These are phyloP conservation scores for Drosophila buzzatii DNA, from an alignment of 2,888 invertebrate species.

Conservation along the genomic window DNA sequence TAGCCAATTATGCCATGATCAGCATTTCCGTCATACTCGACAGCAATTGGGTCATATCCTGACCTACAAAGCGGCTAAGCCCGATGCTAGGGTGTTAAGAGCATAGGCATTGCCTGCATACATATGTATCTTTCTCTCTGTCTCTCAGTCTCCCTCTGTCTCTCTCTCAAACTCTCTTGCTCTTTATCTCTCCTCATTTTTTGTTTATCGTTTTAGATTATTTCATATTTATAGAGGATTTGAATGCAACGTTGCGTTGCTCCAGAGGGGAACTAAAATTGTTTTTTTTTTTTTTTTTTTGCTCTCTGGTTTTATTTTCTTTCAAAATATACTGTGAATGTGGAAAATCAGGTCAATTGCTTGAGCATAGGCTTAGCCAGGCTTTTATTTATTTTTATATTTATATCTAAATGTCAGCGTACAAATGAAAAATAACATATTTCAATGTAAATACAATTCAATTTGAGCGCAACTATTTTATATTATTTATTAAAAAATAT, in stretches of 20 bases:
- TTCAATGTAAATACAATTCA: no score
- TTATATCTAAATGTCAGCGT: no score
- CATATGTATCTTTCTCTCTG: not conserved
- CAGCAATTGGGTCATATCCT: constrained; percentile 3
- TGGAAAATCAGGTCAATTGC: constrained; percentile 4
- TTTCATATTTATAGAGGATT: constrained; percentile 5
- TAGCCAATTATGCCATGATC: constrained; percentile 9
- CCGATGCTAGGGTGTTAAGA: constrained; percentile 2
- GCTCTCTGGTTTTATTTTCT: not conserved
- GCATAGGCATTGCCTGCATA: not conserved
- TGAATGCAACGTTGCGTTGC: not conserved
- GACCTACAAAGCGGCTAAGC: constrained; percentile 4
- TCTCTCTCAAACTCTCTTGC: not conserved
- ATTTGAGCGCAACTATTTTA: no score
- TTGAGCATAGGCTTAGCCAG: not conserved
- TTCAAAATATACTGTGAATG: not conserved
- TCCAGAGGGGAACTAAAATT: not conserved
- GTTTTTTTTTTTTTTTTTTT: not conserved
- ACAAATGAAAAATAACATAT: no score
- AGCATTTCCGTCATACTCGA: not conserved
- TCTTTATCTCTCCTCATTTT: not conserved
- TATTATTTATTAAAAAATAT: no score
- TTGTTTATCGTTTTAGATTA: constrained; percentile 7
- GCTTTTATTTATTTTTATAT: no score
- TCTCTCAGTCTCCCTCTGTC: not conserved